Conservation (phyloP, 2,888 invertebrate species). For the Caenorhabditis sp. region DNA sequence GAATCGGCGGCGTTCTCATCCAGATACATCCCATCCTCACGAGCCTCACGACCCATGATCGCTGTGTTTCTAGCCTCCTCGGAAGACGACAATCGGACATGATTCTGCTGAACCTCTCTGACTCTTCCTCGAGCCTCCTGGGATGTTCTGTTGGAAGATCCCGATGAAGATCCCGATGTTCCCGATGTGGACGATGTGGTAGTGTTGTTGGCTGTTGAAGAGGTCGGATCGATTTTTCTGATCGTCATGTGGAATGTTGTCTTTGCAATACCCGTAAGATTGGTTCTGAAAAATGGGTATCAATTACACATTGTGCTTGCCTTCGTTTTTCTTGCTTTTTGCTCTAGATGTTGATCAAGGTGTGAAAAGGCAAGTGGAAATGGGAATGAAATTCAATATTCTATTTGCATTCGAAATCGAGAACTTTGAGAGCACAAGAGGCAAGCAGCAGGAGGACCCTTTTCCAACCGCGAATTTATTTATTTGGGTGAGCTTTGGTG, state of each 20-base stretch:
- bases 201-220: conserved; percentile 22
- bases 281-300: conserved; percentile 34
- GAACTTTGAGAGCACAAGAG: conserved; percentile 32
- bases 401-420: conserved; percentile 48
- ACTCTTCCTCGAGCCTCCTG: conserved; percentile 9
- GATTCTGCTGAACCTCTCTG: neutral
- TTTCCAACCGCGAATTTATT: conserved; percentile 13
- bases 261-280: conserved; percentile 55
- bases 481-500: conserved; percentile 35
- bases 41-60: conserved; percentile 27
- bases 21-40: conserved; percentile 42
- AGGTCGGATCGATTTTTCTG: conserved; percentile 14
- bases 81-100: conserved; percentile 35
- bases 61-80: conserved; percentile 39
- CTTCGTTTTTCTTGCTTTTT: too few species aligned
- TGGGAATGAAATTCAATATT: conserved; percentile 42
- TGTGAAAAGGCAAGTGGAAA: neutral
- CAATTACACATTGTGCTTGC: neutral
- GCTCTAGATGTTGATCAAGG: too few species aligned
- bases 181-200: conserved; percentile 7
- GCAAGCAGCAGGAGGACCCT: too few species aligned
- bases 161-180: too few species aligned
- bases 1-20: conserved; percentile 35
- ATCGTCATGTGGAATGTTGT: conserved; percentile 25
- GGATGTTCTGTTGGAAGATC: conserved; percentile 1